Evolutionary conservation across 1,140 invertebrate genomes (phyloP).

Genomic region (Drosophila subpulchrella): DNA sequence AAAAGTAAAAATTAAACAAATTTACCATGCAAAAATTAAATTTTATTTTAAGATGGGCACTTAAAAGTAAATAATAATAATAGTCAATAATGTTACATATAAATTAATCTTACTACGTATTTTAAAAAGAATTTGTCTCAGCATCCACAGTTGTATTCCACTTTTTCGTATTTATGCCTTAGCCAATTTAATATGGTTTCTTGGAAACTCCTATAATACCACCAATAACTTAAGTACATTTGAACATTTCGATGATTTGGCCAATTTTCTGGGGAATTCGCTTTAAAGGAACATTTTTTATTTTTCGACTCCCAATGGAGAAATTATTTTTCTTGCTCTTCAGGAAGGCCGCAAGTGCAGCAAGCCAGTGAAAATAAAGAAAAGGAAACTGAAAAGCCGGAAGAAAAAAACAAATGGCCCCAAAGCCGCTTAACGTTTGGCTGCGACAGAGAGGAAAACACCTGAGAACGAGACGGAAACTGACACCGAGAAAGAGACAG

Average conservation of each 20-base stretch:
- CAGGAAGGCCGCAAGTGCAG: constrained; percentile 17
- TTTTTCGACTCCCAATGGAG: neutral
- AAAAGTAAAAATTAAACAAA: no score
- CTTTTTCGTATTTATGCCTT: no score
- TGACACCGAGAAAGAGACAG: neutral
- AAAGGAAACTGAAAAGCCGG: neutral
- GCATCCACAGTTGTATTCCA: no score
- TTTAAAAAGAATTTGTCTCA: no score
- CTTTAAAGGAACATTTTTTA: neutral
- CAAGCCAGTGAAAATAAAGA: neutral
- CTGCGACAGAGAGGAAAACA: neutral
- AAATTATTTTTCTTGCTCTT: neutral
- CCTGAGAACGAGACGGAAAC: constrained; percentile 2
- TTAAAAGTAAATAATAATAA: no score
- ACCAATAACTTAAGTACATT: neutral
- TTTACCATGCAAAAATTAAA: no score
- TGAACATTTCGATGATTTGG: neutral
- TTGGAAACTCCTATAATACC: neutral
- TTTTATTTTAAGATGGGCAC: no score
- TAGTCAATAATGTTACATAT: no score
- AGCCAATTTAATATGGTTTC: no score
- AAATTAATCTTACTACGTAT: no score
- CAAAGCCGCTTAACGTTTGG: constrained; percentile 36
- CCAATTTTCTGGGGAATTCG: neutral
- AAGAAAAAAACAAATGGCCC: constrained; percentile 24